These are phyloP conservation scores for Oscheius sp. DNA, from an alignment of 2,888 invertebrate genomes.

Conservation along the genomic window DNA sequence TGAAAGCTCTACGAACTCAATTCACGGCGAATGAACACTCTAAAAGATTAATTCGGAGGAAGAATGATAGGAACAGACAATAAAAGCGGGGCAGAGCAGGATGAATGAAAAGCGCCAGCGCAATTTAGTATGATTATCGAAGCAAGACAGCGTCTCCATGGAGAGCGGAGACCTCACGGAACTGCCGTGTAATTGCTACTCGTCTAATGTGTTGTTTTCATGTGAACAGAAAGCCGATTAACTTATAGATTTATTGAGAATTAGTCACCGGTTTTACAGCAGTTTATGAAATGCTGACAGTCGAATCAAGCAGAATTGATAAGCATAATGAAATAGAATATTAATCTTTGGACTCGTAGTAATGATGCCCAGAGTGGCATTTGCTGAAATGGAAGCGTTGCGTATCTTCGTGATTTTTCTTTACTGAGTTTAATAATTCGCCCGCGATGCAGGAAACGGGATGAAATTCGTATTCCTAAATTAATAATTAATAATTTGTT, in stretches of 20 bases:
- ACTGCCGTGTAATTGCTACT: constrained; percentile 11
- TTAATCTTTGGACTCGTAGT: constrained; percentile 39
- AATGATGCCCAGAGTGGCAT: constrained; percentile 52
- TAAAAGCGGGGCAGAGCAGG: not conserved
- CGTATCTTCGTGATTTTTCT: constrained; percentile 42
- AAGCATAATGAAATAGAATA: not conserved
- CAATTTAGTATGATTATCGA: constrained; percentile 27
- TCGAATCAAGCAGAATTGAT: not conserved
- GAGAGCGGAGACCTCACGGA: constrained; percentile 5
- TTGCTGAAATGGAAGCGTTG: constrained; percentile 49
- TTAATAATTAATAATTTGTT: not conserved
- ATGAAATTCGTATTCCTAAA: constrained; percentile 49
- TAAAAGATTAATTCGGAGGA: not conserved
- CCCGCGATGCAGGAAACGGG: constrained; percentile 60
- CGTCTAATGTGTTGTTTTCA: not conserved
- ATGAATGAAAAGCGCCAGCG: not conserved
- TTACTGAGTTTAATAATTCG: constrained; percentile 56
- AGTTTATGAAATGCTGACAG: too few species aligned
- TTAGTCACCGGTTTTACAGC: too few species aligned
- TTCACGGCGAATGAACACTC: not conserved
- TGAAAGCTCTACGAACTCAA: not conserved
- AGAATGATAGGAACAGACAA: not conserved
- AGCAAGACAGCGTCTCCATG: constrained; percentile 23
- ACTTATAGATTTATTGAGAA: not conserved
- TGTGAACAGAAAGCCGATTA: not conserved